Conservation (phyloP, 2,797 vertebrate genomes). For the Crocidura indochinensis region DNA sequence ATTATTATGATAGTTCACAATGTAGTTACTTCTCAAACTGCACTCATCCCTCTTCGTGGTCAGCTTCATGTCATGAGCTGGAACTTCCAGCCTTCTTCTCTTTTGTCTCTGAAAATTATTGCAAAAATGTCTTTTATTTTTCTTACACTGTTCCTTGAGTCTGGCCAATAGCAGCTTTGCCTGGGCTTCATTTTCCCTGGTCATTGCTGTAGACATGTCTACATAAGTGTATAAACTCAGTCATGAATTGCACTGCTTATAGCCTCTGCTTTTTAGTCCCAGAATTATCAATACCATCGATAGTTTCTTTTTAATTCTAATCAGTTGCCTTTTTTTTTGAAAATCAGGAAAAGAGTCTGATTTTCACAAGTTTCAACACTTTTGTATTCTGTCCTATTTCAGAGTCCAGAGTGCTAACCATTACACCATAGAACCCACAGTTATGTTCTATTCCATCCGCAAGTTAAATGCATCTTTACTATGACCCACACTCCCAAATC, state of each 20-base stretch:
- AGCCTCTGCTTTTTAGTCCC: slow-evolving; percentile 73
- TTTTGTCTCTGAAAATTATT: too few relatives aligned
- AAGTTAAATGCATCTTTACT: slow-evolving; percentile 37
- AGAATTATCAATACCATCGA: slow-evolving; percentile 42
- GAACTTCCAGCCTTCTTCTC: too few relatives aligned
- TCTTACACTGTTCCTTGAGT: neutral
- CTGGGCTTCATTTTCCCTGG: neutral
- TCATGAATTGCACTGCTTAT: neutral
- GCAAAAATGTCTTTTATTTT: too few relatives aligned
- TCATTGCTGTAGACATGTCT: slow-evolving; percentile 74
- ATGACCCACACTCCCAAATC: slow-evolving; percentile 49
- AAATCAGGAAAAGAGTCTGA: slow-evolving; percentile 53
- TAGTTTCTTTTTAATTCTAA: slow-evolving; percentile 80
- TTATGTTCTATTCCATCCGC: too few relatives aligned
- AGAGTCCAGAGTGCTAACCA: too few relatives aligned
- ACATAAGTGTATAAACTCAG: slow-evolving; percentile 35
- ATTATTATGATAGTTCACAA: too few relatives aligned
- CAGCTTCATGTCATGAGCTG: too few relatives aligned
- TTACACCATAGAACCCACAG: too few relatives aligned
- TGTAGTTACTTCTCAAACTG: too few relatives aligned
- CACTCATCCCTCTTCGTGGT: too few relatives aligned
- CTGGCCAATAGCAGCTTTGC: slow-evolving; percentile 44
- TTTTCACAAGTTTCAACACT: slow-evolving; percentile 81
- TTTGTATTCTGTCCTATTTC: slow-evolving; percentile 69
- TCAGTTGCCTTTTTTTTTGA: slow-evolving; percentile 64